Percentiles rank a stretch among this genome's conserved stretches.
Evolutionary conservation across 2,797 vertebrate genomes (phyloP).

Genomic region (Psittacula echo): DNA sequence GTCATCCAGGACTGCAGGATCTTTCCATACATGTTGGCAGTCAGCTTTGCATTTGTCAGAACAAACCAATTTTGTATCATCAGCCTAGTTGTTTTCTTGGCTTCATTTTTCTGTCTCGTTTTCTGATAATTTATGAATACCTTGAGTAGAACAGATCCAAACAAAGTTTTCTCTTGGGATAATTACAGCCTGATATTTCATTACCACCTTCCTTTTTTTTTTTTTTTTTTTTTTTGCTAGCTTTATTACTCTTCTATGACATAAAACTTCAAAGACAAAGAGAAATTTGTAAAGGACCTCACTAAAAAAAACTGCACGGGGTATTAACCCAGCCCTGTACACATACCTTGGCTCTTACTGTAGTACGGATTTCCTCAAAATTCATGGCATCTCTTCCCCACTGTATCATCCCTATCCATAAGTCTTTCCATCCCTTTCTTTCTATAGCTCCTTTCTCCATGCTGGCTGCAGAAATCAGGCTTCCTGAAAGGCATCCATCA

Average conservation of each 20-base stretch:
- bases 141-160: not conserved
- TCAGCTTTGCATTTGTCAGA: not conserved
- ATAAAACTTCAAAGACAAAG: not conserved
- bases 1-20: not conserved
- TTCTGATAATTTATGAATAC: not conserved
- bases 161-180: not conserved
- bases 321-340: fast-evolving
- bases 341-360: not conserved
- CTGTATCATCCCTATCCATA: not conserved
- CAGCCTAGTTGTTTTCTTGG: not conserved
- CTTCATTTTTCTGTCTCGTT: not conserved
- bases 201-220: not conserved
- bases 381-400: not conserved
- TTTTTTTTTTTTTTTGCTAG: not conserved
- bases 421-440: not conserved
- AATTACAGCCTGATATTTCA: not conserved
- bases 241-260: not conserved
- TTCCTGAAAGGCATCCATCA: fast-evolving
- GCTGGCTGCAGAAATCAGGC: not conserved
- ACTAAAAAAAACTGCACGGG: not conserved
- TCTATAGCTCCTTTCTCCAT: not conserved
- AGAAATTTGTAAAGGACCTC: not conserved
- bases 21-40: not conserved
- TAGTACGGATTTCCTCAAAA: not conserved
- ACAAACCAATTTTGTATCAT: not conserved